Evolutionary conservation across 2,797 vertebrate genomes (phyloP).

Genomic region (Syngnathus acus): DNA sequence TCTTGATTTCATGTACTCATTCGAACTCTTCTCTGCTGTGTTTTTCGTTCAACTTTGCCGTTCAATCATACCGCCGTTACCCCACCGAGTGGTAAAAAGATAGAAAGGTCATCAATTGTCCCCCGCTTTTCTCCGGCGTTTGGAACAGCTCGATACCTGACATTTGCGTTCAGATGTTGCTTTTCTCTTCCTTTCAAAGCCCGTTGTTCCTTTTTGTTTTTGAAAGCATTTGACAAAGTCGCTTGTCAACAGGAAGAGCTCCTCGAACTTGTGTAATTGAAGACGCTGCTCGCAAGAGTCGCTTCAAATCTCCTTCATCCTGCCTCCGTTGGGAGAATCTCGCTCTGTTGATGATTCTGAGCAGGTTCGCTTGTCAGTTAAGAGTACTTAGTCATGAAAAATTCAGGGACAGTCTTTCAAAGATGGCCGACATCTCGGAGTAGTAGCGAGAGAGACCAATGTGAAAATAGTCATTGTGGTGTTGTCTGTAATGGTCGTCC

Average conservation of each 20-base stretch:
- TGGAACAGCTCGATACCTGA: not conserved
- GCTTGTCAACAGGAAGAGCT: not conserved
- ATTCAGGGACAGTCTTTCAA: not conserved
- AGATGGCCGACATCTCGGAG: not conserved
- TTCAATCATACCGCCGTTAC: not conserved
- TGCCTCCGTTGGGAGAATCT: not conserved
- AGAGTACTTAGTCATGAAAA: not conserved
- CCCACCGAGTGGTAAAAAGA: not conserved
- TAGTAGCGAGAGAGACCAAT: not conserved
- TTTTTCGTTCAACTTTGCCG: too few relatives aligned
- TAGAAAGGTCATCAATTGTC: not conserved
- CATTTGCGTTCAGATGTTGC: not conserved
- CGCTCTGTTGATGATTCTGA: not conserved
- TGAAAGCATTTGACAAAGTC: not conserved
- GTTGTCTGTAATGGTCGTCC: not conserved
- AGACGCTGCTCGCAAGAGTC: not conserved
- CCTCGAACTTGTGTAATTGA: not conserved
- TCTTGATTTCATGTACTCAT: too few relatives aligned
- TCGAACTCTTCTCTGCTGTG: too few relatives aligned
- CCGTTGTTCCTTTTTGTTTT: not conserved
- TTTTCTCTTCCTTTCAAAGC: not conserved
- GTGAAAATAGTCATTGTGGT: not conserved
- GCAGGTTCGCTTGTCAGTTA: slow-evolving; percentile 2
- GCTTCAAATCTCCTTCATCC: not conserved
- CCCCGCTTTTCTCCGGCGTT: not conserved